Base-by-base conservation (phyloP, 2,113 vertebrate genomes). In the Chiloscyllium plagiosum region DNA sequence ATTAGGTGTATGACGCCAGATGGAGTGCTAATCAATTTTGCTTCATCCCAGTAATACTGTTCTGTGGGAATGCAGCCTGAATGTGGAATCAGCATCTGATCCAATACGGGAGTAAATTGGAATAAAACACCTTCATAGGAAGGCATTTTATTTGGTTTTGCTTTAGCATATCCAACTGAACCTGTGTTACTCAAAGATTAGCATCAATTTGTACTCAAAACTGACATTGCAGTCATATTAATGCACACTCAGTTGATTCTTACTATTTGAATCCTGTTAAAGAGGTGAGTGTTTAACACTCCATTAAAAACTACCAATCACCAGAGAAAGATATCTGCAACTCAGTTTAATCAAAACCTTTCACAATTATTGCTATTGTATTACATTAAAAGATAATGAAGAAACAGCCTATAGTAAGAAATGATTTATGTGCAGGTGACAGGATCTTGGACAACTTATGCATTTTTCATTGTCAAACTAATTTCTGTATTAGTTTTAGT, bases 401-500 rank as follows among this genome's bases (percentile, higher is more conserved):
- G 29, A n/a, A 72, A 95, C 68, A 72, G 42, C 72, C 69, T 76
- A 72, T 19, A 52, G 69, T 29, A 29, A 52, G 94, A 76, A 76
- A 70, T 95, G 94, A 95, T 95, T 95, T 95, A 95, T 95, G 94
- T 76, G 94, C 47, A 0, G 42, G 94, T 72, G 94, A 52, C 94
- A 76, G 72, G 94, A 50, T 15, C 68, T 95, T 52, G 69, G 50
- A 95, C 52, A 95, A 95, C 37, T 72, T 72, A 33, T 52, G 50
- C 47, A 95, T 95, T 76, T 95, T 95, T 95, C 94, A 95, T 95
- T 95, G 68, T 72, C 68, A 95, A 52, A 52, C 69, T 72, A 70
- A 72, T 95, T 95, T 70, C 94, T 95, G 24, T 50, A 95, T 72
- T 95, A 95, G 94, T 66, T 95, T 95, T 95, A 33, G 94, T 76